Evolutionary conservation across 2,888 invertebrate species (phyloP), one percentile per base, ranked within the genome.

Genomic region (Drosophila anomalata): DNA sequence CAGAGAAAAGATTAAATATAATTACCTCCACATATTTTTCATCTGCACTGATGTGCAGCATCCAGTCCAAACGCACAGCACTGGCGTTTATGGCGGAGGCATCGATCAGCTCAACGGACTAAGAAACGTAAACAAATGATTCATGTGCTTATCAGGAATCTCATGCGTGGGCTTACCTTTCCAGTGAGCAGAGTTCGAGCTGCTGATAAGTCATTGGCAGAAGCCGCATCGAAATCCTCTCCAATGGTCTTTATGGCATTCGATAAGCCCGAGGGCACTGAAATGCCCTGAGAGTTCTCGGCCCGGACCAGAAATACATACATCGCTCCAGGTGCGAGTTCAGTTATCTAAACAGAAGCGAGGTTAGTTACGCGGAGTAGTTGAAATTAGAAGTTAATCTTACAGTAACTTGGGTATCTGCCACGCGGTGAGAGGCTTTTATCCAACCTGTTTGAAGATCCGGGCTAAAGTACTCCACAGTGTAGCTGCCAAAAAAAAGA

Each of bases 231-330:
- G 56, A 89, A 87, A 62, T 92, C 92, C 31, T 90, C 90, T 33
- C 91, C 92, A 48, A 92, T 69, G 0, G 97, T 97, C 78, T 94
- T 94, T 26, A 95, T 94, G 12, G 94, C 93, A 75, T 94, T 94
- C 20, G 97, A 96, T 31, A 96, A 92, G 12, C 94, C 94, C 81
- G 97, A 96, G 2, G 97, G 97, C 42, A 95, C 94, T 1, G 97
- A 96, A 47, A 97, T 93, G 11, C 97, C 97, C 89, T 97, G 95
- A 11, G 95, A 94, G 90, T 97, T 98, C 92, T 96, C 96, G 0
- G 97, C 97, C 56, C 96, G 94, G 39, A 98, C 95, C 69, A 97
- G 93, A 91, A 98, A 98, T 73, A 96, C 94, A 92, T 98, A 98
- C 33, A 95, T 94, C 47, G 96, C 96, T 84, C 96, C 96, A 1